A percentile compares a stretch with the other conserved stretches of the same genome.
Conservation (phyloP, 2,113 vertebrate genomes). For the Hippolais icterina region DNA sequence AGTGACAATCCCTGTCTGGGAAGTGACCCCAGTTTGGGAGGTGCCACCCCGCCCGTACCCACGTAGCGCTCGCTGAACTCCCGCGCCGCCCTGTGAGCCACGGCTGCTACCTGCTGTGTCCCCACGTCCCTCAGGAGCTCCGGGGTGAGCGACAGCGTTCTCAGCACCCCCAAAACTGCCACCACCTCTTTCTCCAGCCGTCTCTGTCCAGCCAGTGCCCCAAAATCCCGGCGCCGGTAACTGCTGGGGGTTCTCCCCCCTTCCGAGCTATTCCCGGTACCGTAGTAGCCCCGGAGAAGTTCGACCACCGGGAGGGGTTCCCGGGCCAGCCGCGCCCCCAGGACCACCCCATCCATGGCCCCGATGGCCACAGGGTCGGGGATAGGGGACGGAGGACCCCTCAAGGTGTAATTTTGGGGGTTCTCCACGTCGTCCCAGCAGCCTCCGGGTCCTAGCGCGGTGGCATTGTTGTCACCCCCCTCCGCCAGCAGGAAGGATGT, state of each 20-base stretch:
- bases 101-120: background rate
- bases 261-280: background rate
- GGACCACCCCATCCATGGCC: conserved; percentile 83
- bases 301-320: background rate
- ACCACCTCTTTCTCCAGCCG: conserved; percentile 70
- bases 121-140: conserved; percentile 3
- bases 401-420: conserved; percentile 78
- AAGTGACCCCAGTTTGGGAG: background rate
- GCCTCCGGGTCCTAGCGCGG: conserved; percentile 69
- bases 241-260: conserved; percentile 64
- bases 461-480: fast-evolving
- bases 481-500: conserved; percentile 57
- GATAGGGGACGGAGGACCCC: conserved; percentile 27
- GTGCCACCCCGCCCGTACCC: conserved; percentile 62
- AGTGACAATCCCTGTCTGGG: background rate
- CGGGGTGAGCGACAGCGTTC: background rate
- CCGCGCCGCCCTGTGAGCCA: conserved; percentile 49
- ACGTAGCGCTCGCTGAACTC: conserved; percentile 79
- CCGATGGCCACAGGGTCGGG: conserved; percentile 81
- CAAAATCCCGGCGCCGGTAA: conserved; percentile 75
- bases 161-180: conserved; percentile 59
- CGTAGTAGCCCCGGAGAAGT: conserved; percentile 78
- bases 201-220: background rate
- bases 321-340: conserved; percentile 71
- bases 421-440: conserved; percentile 82